Percentiles rank a stretch among this genome's conserved stretches.
Evolutionary conservation across 2,113 vertebrate genomes (phyloP).

Genomic region (Laticauda laticaudata): DNA sequence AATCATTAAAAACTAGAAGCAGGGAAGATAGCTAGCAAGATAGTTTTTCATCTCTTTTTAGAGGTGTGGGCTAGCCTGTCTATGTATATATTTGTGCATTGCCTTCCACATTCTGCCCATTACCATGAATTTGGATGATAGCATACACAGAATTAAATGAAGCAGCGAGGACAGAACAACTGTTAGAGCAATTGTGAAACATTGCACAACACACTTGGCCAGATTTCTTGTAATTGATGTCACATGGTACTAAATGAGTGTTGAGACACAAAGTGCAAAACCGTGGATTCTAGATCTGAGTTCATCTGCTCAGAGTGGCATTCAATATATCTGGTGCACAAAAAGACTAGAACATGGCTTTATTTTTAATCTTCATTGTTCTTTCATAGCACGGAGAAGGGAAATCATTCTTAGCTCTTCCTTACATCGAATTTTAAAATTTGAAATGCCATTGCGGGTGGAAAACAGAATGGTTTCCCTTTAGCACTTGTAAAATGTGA

Average conservation of each 20-base stretch:
- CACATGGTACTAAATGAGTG: not conserved
- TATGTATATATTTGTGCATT: not conserved
- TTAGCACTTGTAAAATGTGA: not conserved
- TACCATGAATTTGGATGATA: not conserved
- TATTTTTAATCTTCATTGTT: constrained; percentile 3
- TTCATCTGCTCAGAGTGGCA: not conserved
- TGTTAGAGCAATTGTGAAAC: not conserved
- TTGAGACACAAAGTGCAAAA: not conserved
- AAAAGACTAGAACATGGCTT: accelerated
- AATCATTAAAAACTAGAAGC: not conserved
- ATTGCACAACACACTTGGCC: not conserved
- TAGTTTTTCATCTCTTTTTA: not conserved
- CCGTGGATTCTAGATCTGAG: constrained; percentile 36
- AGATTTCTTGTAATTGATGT: not conserved
- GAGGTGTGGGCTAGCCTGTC: no score
- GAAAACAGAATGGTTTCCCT: not conserved
- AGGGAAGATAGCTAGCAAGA: not conserved
- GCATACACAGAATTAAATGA: not conserved
- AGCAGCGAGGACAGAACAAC: not conserved
- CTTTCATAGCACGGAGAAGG: not conserved
- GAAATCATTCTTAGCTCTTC: constrained; percentile 1
- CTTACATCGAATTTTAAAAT: constrained; percentile 11
- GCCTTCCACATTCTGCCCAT: not conserved
- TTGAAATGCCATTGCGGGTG: not conserved
- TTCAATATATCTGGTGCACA: not conserved